Evolutionary conservation across 2,797 vertebrate genomes (phyloP).

Genomic region (Hippocampus kuda): DNA sequence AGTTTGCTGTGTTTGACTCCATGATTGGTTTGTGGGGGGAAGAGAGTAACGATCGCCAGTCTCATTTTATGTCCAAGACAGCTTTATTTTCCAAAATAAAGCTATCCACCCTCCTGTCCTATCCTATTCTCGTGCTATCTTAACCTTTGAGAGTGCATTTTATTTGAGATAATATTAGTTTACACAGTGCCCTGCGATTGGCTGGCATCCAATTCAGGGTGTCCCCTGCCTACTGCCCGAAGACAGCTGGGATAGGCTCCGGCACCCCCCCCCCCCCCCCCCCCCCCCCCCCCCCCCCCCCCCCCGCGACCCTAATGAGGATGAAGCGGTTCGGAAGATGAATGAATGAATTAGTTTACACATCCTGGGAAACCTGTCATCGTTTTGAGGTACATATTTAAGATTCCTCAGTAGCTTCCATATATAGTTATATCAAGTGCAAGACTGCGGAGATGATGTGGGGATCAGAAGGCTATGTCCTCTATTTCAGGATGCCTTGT

Average conservation of each 20-base stretch:
- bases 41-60: not conserved
- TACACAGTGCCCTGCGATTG: too few species aligned
- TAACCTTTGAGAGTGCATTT: not conserved
- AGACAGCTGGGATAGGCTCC: too few species aligned
- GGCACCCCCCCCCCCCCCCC: too few species aligned
- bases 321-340: too few species aligned
- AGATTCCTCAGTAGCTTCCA: not conserved
- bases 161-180: not conserved
- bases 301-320: too few species aligned
- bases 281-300: too few species aligned
- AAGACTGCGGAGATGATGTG: not conserved
- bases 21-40: not conserved
- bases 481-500: slow-evolving; percentile 6
- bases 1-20: not conserved
- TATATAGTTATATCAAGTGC: not conserved
- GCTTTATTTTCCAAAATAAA: not conserved
- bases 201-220: too few species aligned
- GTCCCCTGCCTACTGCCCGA: too few species aligned
- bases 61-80: not conserved
- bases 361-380: not conserved
- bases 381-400: not conserved
- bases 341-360: not conserved
- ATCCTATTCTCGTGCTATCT: not conserved
- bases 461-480: slow-evolving; percentile 4
- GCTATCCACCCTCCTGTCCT: not conserved